Evolutionary conservation across 1,140 invertebrate genomes (phyloP), one percentile per base, ranked within the genome.

Genomic region (Wiebesia pumilae): DNA sequence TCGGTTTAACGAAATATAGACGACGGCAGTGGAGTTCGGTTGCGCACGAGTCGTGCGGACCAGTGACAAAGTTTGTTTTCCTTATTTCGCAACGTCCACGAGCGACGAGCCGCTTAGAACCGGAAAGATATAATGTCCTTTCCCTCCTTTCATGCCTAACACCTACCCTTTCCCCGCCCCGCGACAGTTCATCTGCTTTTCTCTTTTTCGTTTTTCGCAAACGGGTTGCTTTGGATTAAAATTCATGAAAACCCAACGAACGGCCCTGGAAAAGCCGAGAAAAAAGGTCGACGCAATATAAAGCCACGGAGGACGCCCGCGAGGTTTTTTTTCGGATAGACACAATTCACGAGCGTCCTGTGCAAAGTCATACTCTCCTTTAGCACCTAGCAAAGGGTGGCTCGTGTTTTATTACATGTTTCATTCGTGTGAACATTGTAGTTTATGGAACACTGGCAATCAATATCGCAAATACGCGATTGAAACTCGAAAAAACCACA

Each of bases 31-130:
- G 9, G 51, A 54, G 16, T 12, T 19, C 43, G 24, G 12, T 14
- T 12, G 54, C 81, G 19, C 84, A 73, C 82, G 62, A 78, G 35
- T 24, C 88, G 81, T 65, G 81, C 65, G 62, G 58, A 81, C 62
- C 88, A 86, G 88, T 88, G 88, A 89, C 88, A 90, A 90, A 89
- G 89, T 91, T 90, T 91, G 88, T 91, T 91, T 92, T 92, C 88
- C 89, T 89, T 90, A 87, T 65, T 54, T 88, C 73, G 88, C 71
- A 43, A 58, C 85, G 88, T 82, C 33, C 77, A 51, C 82, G 69
- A 33, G 81, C 85, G 71, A 78, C 75, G 80, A 51, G 65, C 65
- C 82, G 88, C 85, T 90, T n/a, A n/a, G n/a, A n/a, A n/a, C n/a
- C 90, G 89, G 88, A 90, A 90, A 91, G 90, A 92, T 91, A 92